Base-by-base conservation (phyloP, 2,888 invertebrate species). In the Drepana falcataria region DNA sequence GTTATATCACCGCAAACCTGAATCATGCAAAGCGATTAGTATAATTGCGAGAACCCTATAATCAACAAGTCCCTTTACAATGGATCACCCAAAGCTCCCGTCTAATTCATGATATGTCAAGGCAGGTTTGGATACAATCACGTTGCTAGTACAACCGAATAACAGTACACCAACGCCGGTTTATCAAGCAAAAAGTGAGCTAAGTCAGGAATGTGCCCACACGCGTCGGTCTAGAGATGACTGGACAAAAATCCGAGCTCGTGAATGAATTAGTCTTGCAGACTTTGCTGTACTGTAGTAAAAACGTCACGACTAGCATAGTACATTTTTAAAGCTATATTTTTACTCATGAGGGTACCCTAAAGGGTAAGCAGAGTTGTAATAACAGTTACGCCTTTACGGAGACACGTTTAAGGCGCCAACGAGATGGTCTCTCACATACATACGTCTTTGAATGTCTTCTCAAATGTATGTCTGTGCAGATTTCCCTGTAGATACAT, bases 61-160 rank as follows among this genome's bases (percentile, higher is more conserved):
- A 57, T 55, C 51, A 35, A 35, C 35, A 49, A 49, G 63, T 55
- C 58, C 59, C 61, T 64, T 60, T 58, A 70, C 69, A 71, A 73
- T 76, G 71, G 67, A 76, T 81, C 76, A 77, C 69, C 53, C 58
- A 67, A 69, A 70, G 70, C 68, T 68, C 61, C 62, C 62, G 68
- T 76, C 73, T 74, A 74, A 73, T 75, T 66, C 68, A 63, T 70
- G 69, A 69, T 71, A 61, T 62, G 66, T 56, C 47, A 53, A 6
- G 55, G 64, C 63, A 61, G 64, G 68, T 66, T 65, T 68, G 65
- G 55, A 57, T 44, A 21, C 35, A 3, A 3, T 48, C 35, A 56
- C 49, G 7, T 21, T 40, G 21, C 51, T 40, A 51, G 40, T 41
- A 33, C 40, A 34, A 21, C 2, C 56, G 21, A 51, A 56, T 53